Conservation (phyloP, 2,888 invertebrate species). For the Heliconius ethilla region DNA sequence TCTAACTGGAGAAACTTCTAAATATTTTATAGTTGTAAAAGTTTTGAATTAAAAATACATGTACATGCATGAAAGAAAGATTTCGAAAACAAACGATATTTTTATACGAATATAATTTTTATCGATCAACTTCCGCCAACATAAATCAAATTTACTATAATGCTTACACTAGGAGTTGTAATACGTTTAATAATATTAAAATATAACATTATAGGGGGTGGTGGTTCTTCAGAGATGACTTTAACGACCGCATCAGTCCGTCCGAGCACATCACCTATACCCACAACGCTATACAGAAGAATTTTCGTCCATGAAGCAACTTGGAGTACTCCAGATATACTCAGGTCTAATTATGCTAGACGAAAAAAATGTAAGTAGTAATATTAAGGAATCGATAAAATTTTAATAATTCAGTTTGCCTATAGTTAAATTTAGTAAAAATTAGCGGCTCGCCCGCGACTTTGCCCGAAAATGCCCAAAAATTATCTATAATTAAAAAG, state of each 20-base stretch:
- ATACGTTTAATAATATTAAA: conserved; percentile 5
- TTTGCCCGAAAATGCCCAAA: too few relatives aligned
- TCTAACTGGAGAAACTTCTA: not conserved
- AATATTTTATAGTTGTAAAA: not conserved
- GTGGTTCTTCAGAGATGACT: conserved; percentile 41
- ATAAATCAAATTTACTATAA: conserved; percentile 3
- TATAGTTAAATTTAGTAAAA: too few relatives aligned
- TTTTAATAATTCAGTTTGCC: too few relatives aligned
- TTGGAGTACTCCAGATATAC: conserved; percentile 47
- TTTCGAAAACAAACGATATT: not conserved
- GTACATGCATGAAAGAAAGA: not conserved
- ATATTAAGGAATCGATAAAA: not conserved
- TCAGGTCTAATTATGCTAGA: conserved; percentile 40
- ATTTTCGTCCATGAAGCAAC: conserved; percentile 46
- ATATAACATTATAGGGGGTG: conserved; percentile 16
- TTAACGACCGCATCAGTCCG: conserved; percentile 51
- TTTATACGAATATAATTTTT: conserved; percentile 16
- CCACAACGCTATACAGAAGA: conserved; percentile 49
- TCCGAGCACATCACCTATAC: conserved; percentile 50
- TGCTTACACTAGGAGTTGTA: not conserved
- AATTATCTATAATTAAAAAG: too few relatives aligned
- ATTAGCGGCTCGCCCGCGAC: too few relatives aligned
- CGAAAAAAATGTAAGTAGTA: conserved; percentile 33
- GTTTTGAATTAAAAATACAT: not conserved
- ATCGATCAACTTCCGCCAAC: not conserved